Base-by-base conservation (phyloP, 2,113 vertebrate genomes). In the Gallinago paraguaiae region DNA sequence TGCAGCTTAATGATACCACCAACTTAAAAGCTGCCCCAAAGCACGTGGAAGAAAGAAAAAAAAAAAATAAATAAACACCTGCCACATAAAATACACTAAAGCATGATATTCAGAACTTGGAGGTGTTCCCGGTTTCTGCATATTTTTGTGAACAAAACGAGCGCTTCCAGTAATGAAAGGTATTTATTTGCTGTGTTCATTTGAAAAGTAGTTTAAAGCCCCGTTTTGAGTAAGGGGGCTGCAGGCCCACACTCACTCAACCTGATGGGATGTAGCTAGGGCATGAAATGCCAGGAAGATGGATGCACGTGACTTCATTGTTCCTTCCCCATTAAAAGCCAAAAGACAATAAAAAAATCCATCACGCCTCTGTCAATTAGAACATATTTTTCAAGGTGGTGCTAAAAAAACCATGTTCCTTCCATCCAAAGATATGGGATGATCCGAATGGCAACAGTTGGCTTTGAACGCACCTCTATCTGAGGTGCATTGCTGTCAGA, bases 21-120 rank as follows among this genome's bases (percentile, higher is more conserved):
- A 18, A 80, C 78, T 84, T 95, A 94, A 95, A 95, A 96, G 88
- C 85, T 83, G 59, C 46, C 53, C 79, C 46, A 93, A 90, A 86
- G 71, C 54, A 82, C 1, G 1, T 22, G n/a, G 53, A 83, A 82
- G 20, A 4, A 60, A 37, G 13, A 43, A 13, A 37, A 51, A 31
- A 48, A 45, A 46, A 43, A 12, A 46, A 35, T 41, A 60, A 43
- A 31, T 3, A 75, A 31, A 50, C 19, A 92, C 61, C 82, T 92
- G 85, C 45, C 82, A 88, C 0, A 1, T 48, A 85, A 91, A 96
- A 85, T 41, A 82, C 51, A 92, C 67, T 79, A 89, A 91, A 90
- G 45, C 46, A 51, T 46, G 67, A 90, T 22, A 94, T 54, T 90
- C 57, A 91, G 82, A 89, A 92, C n/a, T 85, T 91, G 74, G 87